Conservation (phyloP, 2,888 invertebrate genomes). For the Drosophila anomalipes region DNA sequence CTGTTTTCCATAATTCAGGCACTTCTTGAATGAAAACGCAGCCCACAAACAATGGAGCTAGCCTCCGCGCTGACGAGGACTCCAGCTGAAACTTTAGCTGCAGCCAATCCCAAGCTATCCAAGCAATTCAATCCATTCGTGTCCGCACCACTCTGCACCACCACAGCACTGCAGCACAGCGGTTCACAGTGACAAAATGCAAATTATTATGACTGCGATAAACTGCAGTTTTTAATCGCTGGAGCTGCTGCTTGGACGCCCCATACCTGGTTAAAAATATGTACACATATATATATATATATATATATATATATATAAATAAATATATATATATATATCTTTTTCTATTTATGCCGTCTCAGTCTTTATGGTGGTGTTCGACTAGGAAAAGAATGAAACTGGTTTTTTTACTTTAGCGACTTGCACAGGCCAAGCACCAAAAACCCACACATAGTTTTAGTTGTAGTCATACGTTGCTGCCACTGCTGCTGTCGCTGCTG, state of each 20-base stretch:
- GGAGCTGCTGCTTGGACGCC: constrained; percentile 61
- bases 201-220: constrained; percentile 80
- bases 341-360: constrained; percentile 33
- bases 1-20: constrained; percentile 75
- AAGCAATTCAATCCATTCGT: constrained; percentile 33
- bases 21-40: constrained; percentile 71
- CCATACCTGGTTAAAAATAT: constrained; percentile 48
- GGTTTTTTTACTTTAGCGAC: constrained; percentile 54
- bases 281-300: constrained; percentile 15
- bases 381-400: constrained; percentile 76
- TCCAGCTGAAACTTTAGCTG: constrained; percentile 44
- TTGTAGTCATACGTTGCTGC: constrained; percentile 67
- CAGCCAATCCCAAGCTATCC: constrained; percentile 43
- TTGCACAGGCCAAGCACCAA: constrained; percentile 49
- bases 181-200: constrained; percentile 76
- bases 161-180: constrained; percentile 17
- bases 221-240: constrained; percentile 79
- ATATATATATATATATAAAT: constrained; percentile 2
- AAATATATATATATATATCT: neutral
- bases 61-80: constrained; percentile 37
- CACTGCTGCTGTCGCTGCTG: constrained; percentile 35
- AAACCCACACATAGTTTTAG: constrained; percentile 76
- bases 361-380: constrained; percentile 23
- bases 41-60: constrained; percentile 62
- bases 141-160: constrained; percentile 1